Conservation (phyloP, 2,888 invertebrate species). For the Mesorhabditis sp. region DNA sequence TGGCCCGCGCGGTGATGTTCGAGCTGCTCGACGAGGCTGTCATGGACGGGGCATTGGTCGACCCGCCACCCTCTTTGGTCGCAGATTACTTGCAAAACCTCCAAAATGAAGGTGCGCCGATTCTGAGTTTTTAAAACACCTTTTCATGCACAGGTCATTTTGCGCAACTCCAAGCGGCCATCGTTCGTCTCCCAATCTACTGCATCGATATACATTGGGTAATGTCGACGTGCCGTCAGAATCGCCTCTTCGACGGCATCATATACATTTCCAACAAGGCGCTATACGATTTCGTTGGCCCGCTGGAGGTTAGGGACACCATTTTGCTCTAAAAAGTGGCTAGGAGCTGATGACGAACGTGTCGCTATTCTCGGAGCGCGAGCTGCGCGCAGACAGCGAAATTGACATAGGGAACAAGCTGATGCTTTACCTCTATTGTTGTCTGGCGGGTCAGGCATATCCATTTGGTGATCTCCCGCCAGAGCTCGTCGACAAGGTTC, state of each 20-base stretch:
- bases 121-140: neutral
- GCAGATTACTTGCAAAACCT: conserved; percentile 72
- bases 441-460: conserved; percentile 80
- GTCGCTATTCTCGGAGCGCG: neutral
- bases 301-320: conserved; percentile 67
- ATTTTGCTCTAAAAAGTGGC: conserved; percentile 14
- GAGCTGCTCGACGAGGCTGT: conserved; percentile 69
- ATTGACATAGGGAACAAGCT: conserved; percentile 71
- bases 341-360: neutral
- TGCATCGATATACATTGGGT: conserved; percentile 76
- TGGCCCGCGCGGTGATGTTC: conserved; percentile 69
- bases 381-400: neutral
- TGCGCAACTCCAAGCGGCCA: conserved; percentile 70
- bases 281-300: conserved; percentile 73
- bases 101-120: neutral
- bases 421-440: conserved; percentile 78
- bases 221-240: conserved; percentile 66
- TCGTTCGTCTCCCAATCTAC: conserved; percentile 72
- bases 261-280: conserved; percentile 76
- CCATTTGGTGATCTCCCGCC: conserved; percentile 66
- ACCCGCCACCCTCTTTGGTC: conserved; percentile 67
- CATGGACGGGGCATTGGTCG: conserved; percentile 37
- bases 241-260: conserved; percentile 71
- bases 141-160: conserved; percentile 65
- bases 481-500: conserved; percentile 31